phyloP scores from a whole-genome alignment of 2,113 vertebrate species.

The Motacilla tschutschensis region DNA sequence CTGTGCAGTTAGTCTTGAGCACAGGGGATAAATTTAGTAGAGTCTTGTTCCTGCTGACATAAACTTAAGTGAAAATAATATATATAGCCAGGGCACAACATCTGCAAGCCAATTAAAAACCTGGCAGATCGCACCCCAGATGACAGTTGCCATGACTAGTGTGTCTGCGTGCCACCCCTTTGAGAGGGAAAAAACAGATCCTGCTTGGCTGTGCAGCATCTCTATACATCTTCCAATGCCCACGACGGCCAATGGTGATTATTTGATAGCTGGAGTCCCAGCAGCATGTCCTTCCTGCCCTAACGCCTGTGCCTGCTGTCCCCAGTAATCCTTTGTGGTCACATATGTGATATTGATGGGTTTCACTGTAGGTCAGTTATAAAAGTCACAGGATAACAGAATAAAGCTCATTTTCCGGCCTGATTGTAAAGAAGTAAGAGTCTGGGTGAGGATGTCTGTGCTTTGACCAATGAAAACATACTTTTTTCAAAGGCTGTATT shows the following conservation, averaged over 20 bases:
- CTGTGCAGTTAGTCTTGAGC: slow-evolving; percentile 8
- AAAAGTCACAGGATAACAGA: not conserved
- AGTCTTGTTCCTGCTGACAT: slow-evolving; percentile 10
- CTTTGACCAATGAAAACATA: not conserved
- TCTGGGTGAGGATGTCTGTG: not conserved
- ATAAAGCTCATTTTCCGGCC: not conserved
- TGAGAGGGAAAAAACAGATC: not conserved
- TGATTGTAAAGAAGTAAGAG: not conserved
- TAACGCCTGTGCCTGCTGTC: not conserved
- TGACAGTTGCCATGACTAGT: slow-evolving; percentile 37
- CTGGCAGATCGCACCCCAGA: slow-evolving; percentile 22
- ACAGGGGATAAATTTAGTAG: slow-evolving; percentile 46
- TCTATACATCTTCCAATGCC: not conserved
- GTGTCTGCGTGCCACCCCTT: not conserved
- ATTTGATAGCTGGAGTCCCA: not conserved
- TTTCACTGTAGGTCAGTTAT: not conserved
- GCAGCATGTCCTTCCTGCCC: not conserved
- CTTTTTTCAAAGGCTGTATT: not conserved
- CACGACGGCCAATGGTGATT: not conserved
- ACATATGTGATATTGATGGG: not conserved
- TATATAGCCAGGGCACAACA: slow-evolving; percentile 4
- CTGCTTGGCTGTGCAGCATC: not conserved
- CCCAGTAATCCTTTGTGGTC: not conserved
- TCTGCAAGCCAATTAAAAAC: slow-evolving; percentile 54
- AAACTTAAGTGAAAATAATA: slow-evolving; percentile 48